Evolutionary conservation across 2,888 invertebrate species (phyloP).

Genomic region (Ochropleura plecta): DNA sequence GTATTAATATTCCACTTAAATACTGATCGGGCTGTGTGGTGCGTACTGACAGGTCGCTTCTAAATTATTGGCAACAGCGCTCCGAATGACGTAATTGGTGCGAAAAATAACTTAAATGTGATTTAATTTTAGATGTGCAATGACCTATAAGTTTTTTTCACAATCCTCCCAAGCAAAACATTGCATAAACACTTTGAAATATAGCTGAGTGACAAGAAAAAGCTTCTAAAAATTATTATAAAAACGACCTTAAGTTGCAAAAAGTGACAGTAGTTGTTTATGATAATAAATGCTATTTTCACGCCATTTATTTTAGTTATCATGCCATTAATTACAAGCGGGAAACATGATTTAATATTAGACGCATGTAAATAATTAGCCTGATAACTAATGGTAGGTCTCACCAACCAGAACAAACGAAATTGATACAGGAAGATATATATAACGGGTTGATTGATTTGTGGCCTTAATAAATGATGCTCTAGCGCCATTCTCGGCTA

Average conservation of each 20-base stretch:
- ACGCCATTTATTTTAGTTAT: slow-evolving; percentile 60
- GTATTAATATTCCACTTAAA: slow-evolving; percentile 47
- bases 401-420: slow-evolving; percentile 26
- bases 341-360: slow-evolving; percentile 57
- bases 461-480: slow-evolving; percentile 52
- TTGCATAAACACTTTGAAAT: slow-evolving; percentile 50
- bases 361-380: slow-evolving; percentile 53
- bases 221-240: slow-evolving; percentile 20
- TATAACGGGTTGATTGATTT: slow-evolving; percentile 60
- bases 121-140: slow-evolving; percentile 61
- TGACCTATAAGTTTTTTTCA: slow-evolving; percentile 59
- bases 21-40: slow-evolving; percentile 30
- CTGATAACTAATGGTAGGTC: slow-evolving; percentile 47
- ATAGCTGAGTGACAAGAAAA: slow-evolving; percentile 32
- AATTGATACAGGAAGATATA: slow-evolving; percentile 63
- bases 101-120: slow-evolving; percentile 66
- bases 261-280: slow-evolving; percentile 24
- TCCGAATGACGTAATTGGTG: slow-evolving; percentile 58
- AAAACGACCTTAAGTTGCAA: slow-evolving; percentile 1
- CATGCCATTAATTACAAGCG: slow-evolving; percentile 45
- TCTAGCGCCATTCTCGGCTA: slow-evolving; percentile 57
- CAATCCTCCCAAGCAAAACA: slow-evolving; percentile 47
- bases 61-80: slow-evolving; percentile 63
- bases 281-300: slow-evolving; percentile 45
- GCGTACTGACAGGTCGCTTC: slow-evolving; percentile 29